Conservation (phyloP, 1,140 invertebrate genomes). For the Rhyacophila brunnea region DNA sequence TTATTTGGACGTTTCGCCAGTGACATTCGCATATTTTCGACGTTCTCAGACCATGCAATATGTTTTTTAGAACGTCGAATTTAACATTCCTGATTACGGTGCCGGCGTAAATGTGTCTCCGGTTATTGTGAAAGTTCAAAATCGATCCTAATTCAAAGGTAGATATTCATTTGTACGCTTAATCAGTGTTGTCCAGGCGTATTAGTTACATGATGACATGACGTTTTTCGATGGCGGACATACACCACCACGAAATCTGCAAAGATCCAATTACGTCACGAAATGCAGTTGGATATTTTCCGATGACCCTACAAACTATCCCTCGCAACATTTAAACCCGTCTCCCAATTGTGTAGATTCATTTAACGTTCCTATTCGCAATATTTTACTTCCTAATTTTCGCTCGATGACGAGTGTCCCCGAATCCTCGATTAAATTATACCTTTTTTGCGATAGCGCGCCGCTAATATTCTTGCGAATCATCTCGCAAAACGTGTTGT, state of each 20-base stretch:
- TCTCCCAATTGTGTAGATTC: too few relatives aligned
- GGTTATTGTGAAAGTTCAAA: constrained; percentile 25
- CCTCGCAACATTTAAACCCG: too few relatives aligned
- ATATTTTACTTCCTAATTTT: neutral
- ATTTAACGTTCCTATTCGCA: neutral
- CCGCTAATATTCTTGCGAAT: too few relatives aligned
- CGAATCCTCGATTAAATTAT: neutral
- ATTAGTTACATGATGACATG: constrained; percentile 18
- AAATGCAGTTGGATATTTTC: constrained; percentile 15
- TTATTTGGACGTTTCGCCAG: too few relatives aligned
- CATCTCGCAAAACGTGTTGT: too few relatives aligned
- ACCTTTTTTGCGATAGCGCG: neutral
- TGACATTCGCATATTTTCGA: constrained; percentile 4
- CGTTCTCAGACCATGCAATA: constrained; percentile 17
- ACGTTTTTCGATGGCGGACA: constrained; percentile 26
- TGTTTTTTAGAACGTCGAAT: constrained; percentile 21
- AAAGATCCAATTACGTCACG: constrained; percentile 27
- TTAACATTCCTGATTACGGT: constrained; percentile 8
- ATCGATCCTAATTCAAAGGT: constrained; percentile 19
- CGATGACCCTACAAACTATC: too few relatives aligned
- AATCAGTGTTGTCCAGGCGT: neutral
- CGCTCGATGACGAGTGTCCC: neutral
- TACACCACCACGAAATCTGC: constrained; percentile 10
- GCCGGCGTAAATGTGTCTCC: constrained; percentile 21
- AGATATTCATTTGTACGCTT: constrained; percentile 4